phyloP scores from a whole-genome alignment of 2,797 vertebrate genomes.

The Chiroxiphia lanceolata region DNA sequence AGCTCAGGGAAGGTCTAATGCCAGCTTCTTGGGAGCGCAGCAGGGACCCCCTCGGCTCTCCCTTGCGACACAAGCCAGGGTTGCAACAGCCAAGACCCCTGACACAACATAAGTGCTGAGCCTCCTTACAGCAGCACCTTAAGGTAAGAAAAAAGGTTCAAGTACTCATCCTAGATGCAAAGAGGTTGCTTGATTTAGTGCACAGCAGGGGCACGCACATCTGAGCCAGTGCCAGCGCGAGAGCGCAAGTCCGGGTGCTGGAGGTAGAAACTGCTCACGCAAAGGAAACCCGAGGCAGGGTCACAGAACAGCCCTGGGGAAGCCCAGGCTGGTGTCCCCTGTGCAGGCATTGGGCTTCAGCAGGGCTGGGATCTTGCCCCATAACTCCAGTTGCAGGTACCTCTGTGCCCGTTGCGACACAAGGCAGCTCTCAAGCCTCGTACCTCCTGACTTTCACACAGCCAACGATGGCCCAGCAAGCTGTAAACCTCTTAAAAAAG shows the following conservation, averaged over 20 bases:
- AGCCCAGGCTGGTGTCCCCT: accelerated
- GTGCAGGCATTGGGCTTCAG: accelerated
- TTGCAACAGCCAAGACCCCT: background rate
- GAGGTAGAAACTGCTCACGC: background rate
- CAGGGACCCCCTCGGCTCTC: background rate
- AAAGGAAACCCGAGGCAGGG: background rate
- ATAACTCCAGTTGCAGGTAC: background rate
- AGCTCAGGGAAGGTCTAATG: background rate
- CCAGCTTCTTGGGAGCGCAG: background rate
- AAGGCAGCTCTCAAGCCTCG: background rate
- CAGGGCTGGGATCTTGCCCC: background rate
- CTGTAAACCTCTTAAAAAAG: constrained; percentile 47
- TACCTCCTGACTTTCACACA: background rate
- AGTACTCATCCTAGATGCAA: accelerated
- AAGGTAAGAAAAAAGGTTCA: background rate
- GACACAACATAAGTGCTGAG: accelerated
- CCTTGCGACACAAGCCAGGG: background rate
- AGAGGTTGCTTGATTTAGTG: accelerated
- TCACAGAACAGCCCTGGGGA: background rate
- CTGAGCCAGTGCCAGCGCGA: accelerated
- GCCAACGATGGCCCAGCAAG: background rate
- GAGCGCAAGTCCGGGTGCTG: accelerated
- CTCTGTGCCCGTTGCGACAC: background rate
- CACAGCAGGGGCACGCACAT: accelerated
- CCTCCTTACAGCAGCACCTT: background rate